Conservation (phyloP, 2,113 vertebrate species). For the Chitala chitala region DNA sequence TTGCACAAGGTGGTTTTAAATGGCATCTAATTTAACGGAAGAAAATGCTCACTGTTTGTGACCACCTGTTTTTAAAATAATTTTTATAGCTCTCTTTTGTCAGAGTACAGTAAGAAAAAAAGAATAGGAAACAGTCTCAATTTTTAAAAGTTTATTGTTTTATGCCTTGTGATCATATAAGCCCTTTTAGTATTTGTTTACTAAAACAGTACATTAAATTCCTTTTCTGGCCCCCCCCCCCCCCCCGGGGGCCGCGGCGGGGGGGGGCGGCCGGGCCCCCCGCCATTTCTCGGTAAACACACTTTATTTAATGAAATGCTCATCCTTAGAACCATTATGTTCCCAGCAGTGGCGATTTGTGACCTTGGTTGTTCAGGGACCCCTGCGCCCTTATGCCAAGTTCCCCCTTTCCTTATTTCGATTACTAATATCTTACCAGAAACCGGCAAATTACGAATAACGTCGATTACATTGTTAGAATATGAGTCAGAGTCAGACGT, state of each 20-base stretch:
- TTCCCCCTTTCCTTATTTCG: too few species aligned
- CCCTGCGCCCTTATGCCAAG: too few species aligned
- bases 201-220: too few species aligned
- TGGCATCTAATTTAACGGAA: slow-evolving; percentile 7
- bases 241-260: too few species aligned
- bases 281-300: too few species aligned
- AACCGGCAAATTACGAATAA: too few species aligned
- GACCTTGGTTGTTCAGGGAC: neutral
- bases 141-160: slow-evolving; percentile 21
- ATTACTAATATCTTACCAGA: too few species aligned
- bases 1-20: neutral
- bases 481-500: too few species aligned
- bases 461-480: too few species aligned
- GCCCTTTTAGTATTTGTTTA: too few species aligned
- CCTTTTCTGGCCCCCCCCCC: neutral
- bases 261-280: too few species aligned
- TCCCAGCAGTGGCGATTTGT: neutral
- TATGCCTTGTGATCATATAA: too few species aligned
- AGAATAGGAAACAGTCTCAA: slow-evolving; percentile 19
- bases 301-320: slow-evolving; percentile 4
- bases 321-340: slow-evolving; percentile 5
- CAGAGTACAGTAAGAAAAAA: slow-evolving; percentile 10
- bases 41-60: neutral
- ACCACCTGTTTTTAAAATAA: slow-evolving; percentile 24
- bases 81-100: slow-evolving; percentile 21